phyloP scores from a whole-genome alignment of 2,888 invertebrate species.

The Lithophane socia region DNA sequence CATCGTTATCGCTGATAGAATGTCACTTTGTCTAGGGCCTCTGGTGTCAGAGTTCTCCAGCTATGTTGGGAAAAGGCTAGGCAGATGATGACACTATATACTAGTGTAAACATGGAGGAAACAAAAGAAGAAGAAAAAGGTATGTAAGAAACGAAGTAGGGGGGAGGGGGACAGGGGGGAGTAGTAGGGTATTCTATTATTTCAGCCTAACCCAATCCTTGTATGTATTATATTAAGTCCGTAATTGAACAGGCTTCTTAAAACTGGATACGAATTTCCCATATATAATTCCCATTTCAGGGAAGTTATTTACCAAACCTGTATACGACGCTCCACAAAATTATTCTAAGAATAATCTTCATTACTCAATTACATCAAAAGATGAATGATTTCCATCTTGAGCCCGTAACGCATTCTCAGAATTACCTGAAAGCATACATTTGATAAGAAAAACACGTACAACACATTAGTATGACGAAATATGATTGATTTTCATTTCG shows the following conservation, averaged over 20 bases:
- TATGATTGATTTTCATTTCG: slow-evolving; percentile 58
- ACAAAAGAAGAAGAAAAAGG: too few species aligned
- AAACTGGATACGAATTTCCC: background rate
- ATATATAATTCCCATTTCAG: background rate
- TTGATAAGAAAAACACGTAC: slow-evolving; percentile 30
- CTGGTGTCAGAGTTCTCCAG: too few species aligned
- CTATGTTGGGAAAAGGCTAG: too few species aligned
- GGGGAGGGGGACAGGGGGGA: too few species aligned
- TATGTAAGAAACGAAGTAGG: too few species aligned
- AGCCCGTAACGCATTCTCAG: slow-evolving; percentile 10
- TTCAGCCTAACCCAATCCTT: too few species aligned
- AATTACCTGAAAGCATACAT: slow-evolving; percentile 20
- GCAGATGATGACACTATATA: too few species aligned
- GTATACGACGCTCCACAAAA: background rate
- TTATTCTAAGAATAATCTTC: slow-evolving; percentile 17
- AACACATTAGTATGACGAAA: slow-evolving; percentile 43
- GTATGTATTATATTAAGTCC: background rate
- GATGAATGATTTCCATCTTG: slow-evolving; percentile 21
- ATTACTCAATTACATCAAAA: slow-evolving; percentile 32
- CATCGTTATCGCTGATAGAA: too few species aligned
- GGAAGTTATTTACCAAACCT: slow-evolving; percentile 1
- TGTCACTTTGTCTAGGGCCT: too few species aligned
- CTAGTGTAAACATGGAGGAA: too few species aligned
- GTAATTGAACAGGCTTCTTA: background rate
- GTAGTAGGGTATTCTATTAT: too few species aligned